Evolutionary conservation across 2,797 vertebrate genomes (phyloP).

Genomic region (Lagorchestes hirsutus): DNA sequence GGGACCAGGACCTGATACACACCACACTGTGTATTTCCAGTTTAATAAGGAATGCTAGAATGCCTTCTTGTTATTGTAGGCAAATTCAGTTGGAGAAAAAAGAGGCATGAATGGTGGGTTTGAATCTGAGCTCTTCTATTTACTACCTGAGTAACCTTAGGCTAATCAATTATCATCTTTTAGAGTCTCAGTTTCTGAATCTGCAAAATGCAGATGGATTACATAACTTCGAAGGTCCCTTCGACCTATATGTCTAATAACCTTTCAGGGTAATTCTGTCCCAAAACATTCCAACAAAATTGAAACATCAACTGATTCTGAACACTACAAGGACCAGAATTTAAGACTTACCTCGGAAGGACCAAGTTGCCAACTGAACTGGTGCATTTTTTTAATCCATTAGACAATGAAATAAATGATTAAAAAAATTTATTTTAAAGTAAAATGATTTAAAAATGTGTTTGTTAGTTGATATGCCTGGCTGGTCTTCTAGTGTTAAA

Average conservation of each 20-base stretch:
- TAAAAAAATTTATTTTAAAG: not conserved
- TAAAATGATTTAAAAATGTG: not conserved
- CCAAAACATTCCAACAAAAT: not conserved
- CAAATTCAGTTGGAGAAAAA: not conserved
- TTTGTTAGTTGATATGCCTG: not conserved
- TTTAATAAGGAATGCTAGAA: constrained; percentile 5
- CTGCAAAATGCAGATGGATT: not conserved
- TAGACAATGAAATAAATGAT: not conserved
- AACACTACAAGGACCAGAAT: not conserved
- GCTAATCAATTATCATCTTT: not conserved
- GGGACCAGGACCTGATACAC: constrained; percentile 51
- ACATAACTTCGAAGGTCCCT: not conserved
- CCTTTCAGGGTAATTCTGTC: not conserved
- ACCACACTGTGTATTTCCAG: constrained; percentile 39
- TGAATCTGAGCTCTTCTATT: not conserved
- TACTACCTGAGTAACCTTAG: not conserved
- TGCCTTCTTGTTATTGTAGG: not conserved
- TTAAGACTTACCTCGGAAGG: not conserved
- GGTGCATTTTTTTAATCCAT: too few relatives aligned
- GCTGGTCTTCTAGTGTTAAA: not conserved
- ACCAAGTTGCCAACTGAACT: not conserved
- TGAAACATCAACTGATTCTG: not conserved
- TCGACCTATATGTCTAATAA: not conserved
- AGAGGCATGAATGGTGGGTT: not conserved
- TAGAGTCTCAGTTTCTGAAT: constrained; percentile 13